These are phyloP conservation scores for Cercopithecus neglectus DNA, from an alignment of 2,797 vertebrate species.

Conservation along the genomic window DNA sequence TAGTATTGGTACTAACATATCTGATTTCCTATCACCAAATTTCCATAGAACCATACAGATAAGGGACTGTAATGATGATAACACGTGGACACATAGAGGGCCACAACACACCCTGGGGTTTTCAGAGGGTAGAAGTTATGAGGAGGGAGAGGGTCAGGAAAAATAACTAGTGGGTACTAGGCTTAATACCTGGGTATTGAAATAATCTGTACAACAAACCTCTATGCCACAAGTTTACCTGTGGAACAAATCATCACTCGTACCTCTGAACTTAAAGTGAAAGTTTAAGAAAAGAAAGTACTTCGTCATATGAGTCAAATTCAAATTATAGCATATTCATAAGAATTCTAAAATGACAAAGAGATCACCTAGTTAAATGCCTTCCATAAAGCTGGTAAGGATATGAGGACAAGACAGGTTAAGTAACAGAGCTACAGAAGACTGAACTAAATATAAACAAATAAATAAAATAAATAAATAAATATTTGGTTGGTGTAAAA, in stretches of 20 bases:
- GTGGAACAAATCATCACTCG: no score
- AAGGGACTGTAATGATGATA: neutral
- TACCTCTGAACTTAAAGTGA: no score
- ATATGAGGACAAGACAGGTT: neutral
- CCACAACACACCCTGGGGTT: no score
- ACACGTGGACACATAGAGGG: no score
- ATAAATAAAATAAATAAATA: no score
- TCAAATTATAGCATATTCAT: neutral
- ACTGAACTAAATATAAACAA: neutral
- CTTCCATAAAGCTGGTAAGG: neutral
- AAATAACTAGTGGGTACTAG: no score
- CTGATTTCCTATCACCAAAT: neutral
- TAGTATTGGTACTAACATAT: neutral
- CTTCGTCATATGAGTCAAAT: neutral
- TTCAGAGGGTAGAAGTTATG: no score
- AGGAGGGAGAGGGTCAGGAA: no score
- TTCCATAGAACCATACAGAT: neutral
- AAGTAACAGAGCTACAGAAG: neutral
- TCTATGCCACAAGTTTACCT: no score
- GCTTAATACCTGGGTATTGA: no score
- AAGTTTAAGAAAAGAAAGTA: neutral
- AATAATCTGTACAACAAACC: no score
- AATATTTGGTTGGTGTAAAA: no score
- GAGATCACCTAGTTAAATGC: neutral
- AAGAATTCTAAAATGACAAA: neutral